Percentiles rank a stretch among this genome's conserved stretches.
phyloP scores from a whole-genome alignment of 2,888 invertebrate species.

The Erebia epiphron region DNA sequence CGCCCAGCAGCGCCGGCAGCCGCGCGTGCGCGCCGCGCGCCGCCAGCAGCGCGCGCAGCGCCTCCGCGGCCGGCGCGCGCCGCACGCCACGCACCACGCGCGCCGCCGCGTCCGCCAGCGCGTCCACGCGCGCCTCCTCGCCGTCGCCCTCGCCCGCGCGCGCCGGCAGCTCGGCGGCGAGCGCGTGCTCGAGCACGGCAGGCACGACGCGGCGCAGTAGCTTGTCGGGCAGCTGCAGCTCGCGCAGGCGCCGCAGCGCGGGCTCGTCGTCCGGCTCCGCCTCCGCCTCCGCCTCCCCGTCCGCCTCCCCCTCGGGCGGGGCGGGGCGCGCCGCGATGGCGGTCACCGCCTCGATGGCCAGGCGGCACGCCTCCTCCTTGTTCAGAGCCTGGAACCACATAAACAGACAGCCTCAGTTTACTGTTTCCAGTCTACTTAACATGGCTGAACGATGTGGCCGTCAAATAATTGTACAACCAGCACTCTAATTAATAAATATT shows the following conservation, averaged over 20 bases:
- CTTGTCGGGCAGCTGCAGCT: slow-evolving; percentile 60
- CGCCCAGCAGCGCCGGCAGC: slow-evolving; percentile 64
- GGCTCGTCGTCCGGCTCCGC: slow-evolving; percentile 40
- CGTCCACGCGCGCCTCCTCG: slow-evolving; percentile 38
- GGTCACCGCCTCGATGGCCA: slow-evolving; percentile 64
- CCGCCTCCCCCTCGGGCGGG: slow-evolving; percentile 35
- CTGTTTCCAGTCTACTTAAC: no score
- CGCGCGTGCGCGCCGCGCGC: slow-evolving; percentile 53
- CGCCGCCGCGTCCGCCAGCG: slow-evolving; percentile 42
- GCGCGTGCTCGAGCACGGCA: slow-evolving; percentile 33
- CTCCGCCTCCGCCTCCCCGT: slow-evolving; percentile 56
- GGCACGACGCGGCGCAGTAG: slow-evolving; percentile 57
- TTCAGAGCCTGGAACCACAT: slow-evolving; percentile 56
- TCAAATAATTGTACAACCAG: no score
- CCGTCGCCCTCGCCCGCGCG: slow-evolving; percentile 51
- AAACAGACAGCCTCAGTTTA: no score
- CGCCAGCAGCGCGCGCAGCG: slow-evolving; percentile 34
- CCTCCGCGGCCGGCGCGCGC: slow-evolving; percentile 52
- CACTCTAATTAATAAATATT: no score
- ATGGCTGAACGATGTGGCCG: no score
- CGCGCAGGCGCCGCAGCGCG: slow-evolving; percentile 58
- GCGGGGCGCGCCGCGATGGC: slow-evolving; percentile 50
- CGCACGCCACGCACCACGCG: slow-evolving; percentile 55
- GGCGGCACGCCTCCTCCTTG: slow-evolving; percentile 74
- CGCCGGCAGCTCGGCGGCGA: slow-evolving; percentile 51